phyloP scores from a whole-genome alignment of 2,888 invertebrate genomes.

The Prosopocoilus inquinatus region DNA sequence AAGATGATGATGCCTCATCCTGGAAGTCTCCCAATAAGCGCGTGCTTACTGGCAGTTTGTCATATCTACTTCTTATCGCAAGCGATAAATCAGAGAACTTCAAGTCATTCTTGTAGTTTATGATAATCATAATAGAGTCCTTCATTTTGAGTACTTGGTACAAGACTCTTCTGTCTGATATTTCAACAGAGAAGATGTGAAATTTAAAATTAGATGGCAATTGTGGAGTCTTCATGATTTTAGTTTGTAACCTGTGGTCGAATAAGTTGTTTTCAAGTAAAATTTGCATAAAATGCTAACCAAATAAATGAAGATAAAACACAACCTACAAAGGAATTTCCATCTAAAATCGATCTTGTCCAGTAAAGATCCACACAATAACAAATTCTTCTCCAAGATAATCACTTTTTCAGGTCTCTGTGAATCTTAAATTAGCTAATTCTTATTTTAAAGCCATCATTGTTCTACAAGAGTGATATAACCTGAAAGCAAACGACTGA shows the following conservation, averaged over 20 bases:
- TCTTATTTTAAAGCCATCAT: no score
- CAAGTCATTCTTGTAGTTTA: slow-evolving; percentile 46
- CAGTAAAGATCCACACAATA: no score
- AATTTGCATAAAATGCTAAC: no score
- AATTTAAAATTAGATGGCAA: slow-evolving; percentile 35
- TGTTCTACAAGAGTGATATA: no score
- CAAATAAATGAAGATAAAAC: no score
- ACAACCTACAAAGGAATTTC: no score
- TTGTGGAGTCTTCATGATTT: neutral
- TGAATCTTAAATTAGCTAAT: no score
- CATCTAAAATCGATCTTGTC: no score
- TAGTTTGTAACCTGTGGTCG: neutral
- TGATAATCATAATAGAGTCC: slow-evolving; percentile 49
- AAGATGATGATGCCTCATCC: slow-evolving; percentile 42
- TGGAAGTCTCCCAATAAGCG: slow-evolving; percentile 46
- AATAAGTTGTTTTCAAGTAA: no score
- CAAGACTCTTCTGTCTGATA: slow-evolving; percentile 42
- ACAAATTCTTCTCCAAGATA: no score
- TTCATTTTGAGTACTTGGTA: slow-evolving; percentile 51
- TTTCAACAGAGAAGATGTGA: slow-evolving; percentile 41
- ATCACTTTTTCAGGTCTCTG: no score
- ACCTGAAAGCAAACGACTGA: no score
- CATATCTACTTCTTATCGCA: slow-evolving; percentile 40
- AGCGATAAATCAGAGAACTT: slow-evolving; percentile 47
- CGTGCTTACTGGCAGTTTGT: slow-evolving; percentile 42